Evolutionary conservation across 1,140 invertebrate genomes (phyloP), one percentile per base, ranked within the genome.

Genomic region (Spodoptera litura): DNA sequence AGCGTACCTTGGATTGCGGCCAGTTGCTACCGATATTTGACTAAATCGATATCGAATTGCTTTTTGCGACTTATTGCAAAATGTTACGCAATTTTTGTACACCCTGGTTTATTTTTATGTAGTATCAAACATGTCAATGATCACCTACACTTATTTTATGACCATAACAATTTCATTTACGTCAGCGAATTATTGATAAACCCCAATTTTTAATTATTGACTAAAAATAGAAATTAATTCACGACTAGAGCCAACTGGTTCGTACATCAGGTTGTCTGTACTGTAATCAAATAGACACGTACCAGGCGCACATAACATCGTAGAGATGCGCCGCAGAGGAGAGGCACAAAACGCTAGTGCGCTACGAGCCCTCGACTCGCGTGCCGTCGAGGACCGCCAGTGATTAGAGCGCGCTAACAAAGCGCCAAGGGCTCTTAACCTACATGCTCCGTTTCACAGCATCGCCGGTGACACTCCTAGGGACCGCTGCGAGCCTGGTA

Each of bases 361-460:
- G 89, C 88, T 87, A 87, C 87, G 91, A 91, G 87, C 89, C 78
- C 91, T 92, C 80, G 78, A 90, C 82, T 89, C 86, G 89, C 88
- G 87, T 88, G 89, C 81, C 87, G 86, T 89, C 84, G 87, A 93
- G 92, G 86, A 83, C 88, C 88, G 91, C 85, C 88, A 91, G 91
- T 93, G 91, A 93, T 93, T 91, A 94, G 89, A 91, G 89, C 90
- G 87, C 88, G 88, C 92, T 93, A 93, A 94, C 92, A 93, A 93
- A 93, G 91, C 88, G 85, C 86, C 44, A 72, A 94, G 91, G 81
- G 87, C 89, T 74, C 92, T 94, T 94, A 94, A 94, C 92, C 91
- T 91, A 94, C 87, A 94, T 94, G 91, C 91, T 92, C 88, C 91
- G 91, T 92, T 91, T 92, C 89, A 86, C 89, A 90, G 85, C 87